Conservation (phyloP, 2,113 vertebrate species). For the Conger conger region DNA sequence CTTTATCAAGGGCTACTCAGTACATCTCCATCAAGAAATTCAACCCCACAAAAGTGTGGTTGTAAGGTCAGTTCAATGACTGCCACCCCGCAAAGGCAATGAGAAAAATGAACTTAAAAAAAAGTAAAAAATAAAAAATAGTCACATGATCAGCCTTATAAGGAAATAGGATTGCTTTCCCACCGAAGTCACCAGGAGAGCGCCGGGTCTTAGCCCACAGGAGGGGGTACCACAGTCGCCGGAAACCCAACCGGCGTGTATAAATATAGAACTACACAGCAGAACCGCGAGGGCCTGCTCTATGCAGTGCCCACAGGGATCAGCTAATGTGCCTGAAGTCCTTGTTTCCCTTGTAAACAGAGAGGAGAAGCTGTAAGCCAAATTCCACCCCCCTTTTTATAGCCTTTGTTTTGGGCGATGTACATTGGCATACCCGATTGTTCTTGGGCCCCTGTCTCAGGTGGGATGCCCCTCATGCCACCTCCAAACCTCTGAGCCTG, state of each 20-base stretch:
- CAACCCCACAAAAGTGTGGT: no score
- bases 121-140: no score
- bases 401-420: slow-evolving; percentile 57
- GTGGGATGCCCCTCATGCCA: neutral
- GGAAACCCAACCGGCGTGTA: neutral
- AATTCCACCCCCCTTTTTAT: slow-evolving; percentile 53
- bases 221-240: neutral
- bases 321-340: slow-evolving; percentile 53
- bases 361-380: slow-evolving; percentile 54
- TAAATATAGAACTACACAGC: slow-evolving; percentile 45
- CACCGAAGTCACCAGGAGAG: neutral
- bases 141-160: neutral
- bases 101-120: no score
- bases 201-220: neutral
- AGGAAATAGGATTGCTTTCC: neutral
- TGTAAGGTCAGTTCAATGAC: no score
- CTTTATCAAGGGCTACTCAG: no score
- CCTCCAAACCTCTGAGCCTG: neutral
- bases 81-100: no score
- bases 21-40: no score
- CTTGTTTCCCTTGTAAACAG: slow-evolving; percentile 60
- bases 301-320: slow-evolving; percentile 49
- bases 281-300: slow-evolving; percentile 42
- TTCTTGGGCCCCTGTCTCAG: neutral
- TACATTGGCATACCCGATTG: slow-evolving; percentile 21